A percentile compares a stretch with the other conserved stretches of the same genome.
phyloP scores from a whole-genome alignment of 2,797 vertebrate species.

The Siniperca scherzeri region DNA sequence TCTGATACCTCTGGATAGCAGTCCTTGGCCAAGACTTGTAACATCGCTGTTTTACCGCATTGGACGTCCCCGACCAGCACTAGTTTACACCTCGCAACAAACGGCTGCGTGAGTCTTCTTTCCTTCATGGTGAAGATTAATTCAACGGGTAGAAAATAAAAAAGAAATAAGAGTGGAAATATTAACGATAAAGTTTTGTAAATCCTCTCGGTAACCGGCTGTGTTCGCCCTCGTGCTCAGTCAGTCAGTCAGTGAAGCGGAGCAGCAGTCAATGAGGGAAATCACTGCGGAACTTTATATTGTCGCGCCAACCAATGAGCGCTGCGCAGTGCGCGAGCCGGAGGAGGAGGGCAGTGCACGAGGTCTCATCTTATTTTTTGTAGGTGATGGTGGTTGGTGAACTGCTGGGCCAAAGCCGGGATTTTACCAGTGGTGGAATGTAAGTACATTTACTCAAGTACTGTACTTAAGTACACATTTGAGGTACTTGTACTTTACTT shows the following conservation, averaged over 20 bases:
- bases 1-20: constrained; percentile 95
- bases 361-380: not conserved
- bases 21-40: constrained; percentile 96
- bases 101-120: constrained; percentile 88
- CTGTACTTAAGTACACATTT: not conserved
- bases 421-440: not conserved
- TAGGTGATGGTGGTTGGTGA: not conserved
- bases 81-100: constrained; percentile 92
- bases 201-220: constrained; percentile 1
- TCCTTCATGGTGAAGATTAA: constrained; percentile 89
- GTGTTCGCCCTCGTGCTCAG: not conserved
- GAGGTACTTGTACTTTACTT: not conserved
- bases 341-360: constrained; percentile 23
- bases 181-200: not conserved
- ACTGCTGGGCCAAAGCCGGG: not conserved
- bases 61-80: constrained; percentile 97
- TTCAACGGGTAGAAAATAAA: not conserved
- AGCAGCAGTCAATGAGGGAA: constrained; percentile 30
- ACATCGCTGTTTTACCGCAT: constrained; percentile 97
- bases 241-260: constrained; percentile 14
- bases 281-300: constrained; percentile 85
- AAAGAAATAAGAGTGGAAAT: not conserved
- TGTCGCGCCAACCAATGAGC: constrained; percentile 82
- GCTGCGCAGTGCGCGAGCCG: constrained; percentile 39
- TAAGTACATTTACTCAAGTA: not conserved